A percentile compares a stretch with the other conserved stretches of the same genome.
phyloP scores from a whole-genome alignment of 1,140 invertebrate species.

The Neoseiulus cucumeris region DNA sequence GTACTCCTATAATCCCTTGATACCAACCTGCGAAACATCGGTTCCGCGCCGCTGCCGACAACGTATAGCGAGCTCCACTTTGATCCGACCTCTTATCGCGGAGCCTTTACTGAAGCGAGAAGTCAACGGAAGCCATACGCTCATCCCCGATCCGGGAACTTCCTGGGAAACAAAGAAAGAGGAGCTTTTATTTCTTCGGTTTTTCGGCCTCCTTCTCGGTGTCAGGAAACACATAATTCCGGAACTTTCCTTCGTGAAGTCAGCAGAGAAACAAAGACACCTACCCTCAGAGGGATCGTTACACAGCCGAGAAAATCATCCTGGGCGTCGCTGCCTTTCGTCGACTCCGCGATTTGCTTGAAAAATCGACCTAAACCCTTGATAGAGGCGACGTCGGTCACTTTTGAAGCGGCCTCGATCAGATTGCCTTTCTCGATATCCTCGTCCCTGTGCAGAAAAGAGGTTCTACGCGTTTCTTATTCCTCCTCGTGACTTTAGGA shows the following conservation, averaged over 20 bases:
- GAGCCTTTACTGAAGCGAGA: constrained; percentile 1
- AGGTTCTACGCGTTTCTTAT: background rate
- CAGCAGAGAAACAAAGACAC: background rate
- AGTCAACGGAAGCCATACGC: background rate
- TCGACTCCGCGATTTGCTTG: constrained; percentile 89
- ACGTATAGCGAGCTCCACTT: background rate
- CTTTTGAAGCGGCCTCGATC: background rate
- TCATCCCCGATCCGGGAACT: background rate
- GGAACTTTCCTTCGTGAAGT: too few relatives aligned
- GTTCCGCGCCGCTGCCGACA: background rate
- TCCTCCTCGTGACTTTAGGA: background rate
- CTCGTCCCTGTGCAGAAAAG: background rate
- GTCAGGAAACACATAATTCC: too few relatives aligned
- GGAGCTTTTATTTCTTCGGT: background rate
- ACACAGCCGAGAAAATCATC: constrained; percentile 83
- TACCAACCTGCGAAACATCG: background rate
- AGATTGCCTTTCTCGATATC: background rate
- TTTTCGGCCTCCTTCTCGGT: too few relatives aligned
- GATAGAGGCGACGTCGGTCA: background rate
- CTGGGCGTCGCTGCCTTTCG: constrained; percentile 53
- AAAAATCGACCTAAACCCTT: constrained; percentile 43
- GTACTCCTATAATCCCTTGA: too few relatives aligned
- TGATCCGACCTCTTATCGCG: background rate
- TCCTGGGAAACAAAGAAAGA: background rate
- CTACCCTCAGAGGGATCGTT: constrained; percentile 56